Evolutionary conservation across 2,113 vertebrate species (phyloP), one percentile per base, ranked within the genome.

Genomic region (Pelobates fuscus): DNA sequence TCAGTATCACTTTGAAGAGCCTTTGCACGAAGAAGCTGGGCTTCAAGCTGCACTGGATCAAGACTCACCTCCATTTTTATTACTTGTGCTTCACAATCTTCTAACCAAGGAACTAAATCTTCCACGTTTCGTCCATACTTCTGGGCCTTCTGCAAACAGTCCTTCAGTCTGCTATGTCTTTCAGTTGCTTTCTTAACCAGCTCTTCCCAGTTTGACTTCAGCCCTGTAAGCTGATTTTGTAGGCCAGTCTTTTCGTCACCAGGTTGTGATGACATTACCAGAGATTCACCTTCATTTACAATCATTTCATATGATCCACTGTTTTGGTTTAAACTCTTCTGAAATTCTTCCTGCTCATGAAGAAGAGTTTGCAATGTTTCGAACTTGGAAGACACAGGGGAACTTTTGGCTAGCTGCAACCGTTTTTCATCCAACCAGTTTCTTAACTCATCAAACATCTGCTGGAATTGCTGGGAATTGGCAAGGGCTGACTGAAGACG

Each of bases 401-500:
- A 86, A 84, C 68, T 86, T 24, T 83, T 86, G 46, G 85, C 52
- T 87, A 85, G 88, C 75, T 92, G 90, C 17, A 86, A 88, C 77
- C 80, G 80, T 81, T 89, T 94, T 69, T 88, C 83, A 80, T 98
- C 93, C 2, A 99, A 89, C 98, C 98, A 99, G 54, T 88, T 86
- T 79, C 92, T 93, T 77, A 99, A 83, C 78, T 99, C 98, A 81
- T 96, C 92, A 71, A 98, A 99, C 94, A 96, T 99, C 85, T 99
- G 96, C 85, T 99, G 96, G 88, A 99, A 99, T 86, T 99, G 98
- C 88, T 99, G 96, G 44, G 96, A 98, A 81, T 95, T 98, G 0
- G 94, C 97, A 18, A 99, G 93, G 0, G 94, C 94, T 0, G 91
- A 91, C 85, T 99, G 98, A 37, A 99, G 92, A 82, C 96, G 95